Evolutionary conservation across 2,888 invertebrate genomes (phyloP), one percentile per base, ranked within the genome.

Genomic region (Morpho deidamia): DNA sequence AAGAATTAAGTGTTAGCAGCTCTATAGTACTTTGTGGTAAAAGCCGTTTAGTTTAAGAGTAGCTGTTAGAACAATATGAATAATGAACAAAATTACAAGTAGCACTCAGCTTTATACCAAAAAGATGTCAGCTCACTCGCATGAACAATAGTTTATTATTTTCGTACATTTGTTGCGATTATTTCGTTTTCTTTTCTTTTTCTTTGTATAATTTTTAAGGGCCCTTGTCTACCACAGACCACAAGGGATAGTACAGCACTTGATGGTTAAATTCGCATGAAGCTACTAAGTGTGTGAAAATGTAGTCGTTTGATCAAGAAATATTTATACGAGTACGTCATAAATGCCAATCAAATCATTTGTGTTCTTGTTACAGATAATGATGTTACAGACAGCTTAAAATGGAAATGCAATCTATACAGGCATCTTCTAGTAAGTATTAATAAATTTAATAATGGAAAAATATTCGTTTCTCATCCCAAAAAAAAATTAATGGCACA

Each of bases 81-180:
- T 81, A 79, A 79, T 79, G 78, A 78, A 81, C 73, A 74, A 75
- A 66, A 73, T 70, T 62, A 67, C 64, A 63, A 82, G 80, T 68
- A 67, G 70, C 72, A 69, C 83, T 86, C 72, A 53, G 72, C 72
- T 76, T 83, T 84, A 75, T 83, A 66, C 58, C 67, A 52, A 70
- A 81, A 88, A 88, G 87, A 88, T 87, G 87, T 83, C 76, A 72
- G 78, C 66, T 59, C 66, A 34, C 43, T 67, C 66, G 56, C 53
- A 58, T 47, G 63, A 69, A 85, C 83, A 85, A 86, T 74, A 61
- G 66, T 61, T 67, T 68, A 70, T 81, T 83, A 81, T 78, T 82
- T 81, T 81, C 82, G 82, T 83, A 83, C 84, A 80, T 81, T 85
- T 85, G 84, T 85, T 76, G 70, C 86, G 67, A 72, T 71, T 75